A percentile compares a stretch with the other conserved stretches of the same genome.
These are phyloP conservation scores for Lipophrys pholis DNA, from an alignment of 2,113 vertebrate species.

Conservation along the genomic window DNA sequence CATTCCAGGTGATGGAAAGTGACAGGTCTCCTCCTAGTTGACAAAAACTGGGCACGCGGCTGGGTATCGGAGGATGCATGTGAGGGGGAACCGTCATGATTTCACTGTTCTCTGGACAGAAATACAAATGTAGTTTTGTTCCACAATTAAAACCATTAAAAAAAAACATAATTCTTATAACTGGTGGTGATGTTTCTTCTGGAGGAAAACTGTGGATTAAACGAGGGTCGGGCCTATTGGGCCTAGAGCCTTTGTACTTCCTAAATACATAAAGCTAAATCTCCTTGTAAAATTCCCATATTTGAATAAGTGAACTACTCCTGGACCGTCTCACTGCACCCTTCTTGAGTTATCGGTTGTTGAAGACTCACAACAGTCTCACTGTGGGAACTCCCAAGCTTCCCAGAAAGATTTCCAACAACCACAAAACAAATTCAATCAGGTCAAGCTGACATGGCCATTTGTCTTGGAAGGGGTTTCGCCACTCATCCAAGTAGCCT, in stretches of 20 bases:
- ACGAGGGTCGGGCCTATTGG: background rate
- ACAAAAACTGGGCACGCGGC: constrained; percentile 45
- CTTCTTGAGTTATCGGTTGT: no score
- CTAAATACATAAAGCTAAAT: background rate
- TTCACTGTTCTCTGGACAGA: constrained; percentile 11
- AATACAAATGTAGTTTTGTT: background rate
- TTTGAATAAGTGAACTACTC: background rate
- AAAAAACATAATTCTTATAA: constrained; percentile 3
- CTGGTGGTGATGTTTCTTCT: background rate
- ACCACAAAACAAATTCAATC: no score
- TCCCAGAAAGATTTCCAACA: no score
- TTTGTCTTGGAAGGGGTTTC: no score
- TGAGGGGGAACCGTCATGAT: constrained; percentile 32
- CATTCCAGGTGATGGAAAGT: constrained; percentile 66
- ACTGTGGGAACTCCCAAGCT: no score
- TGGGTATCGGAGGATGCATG: constrained; percentile 18
- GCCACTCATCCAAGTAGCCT: no score
- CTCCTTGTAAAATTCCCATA: background rate
- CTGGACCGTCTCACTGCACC: background rate
- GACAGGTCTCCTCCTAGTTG: constrained; percentile 45
- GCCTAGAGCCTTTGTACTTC: background rate
- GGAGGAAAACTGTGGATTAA: background rate
- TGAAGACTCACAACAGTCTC: no score
- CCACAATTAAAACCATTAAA: background rate
- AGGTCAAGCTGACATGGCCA: no score